Evolutionary conservation across 2,888 invertebrate species (phyloP), one percentile per base, ranked within the genome.

Genomic region (Pinctada fucata): DNA sequence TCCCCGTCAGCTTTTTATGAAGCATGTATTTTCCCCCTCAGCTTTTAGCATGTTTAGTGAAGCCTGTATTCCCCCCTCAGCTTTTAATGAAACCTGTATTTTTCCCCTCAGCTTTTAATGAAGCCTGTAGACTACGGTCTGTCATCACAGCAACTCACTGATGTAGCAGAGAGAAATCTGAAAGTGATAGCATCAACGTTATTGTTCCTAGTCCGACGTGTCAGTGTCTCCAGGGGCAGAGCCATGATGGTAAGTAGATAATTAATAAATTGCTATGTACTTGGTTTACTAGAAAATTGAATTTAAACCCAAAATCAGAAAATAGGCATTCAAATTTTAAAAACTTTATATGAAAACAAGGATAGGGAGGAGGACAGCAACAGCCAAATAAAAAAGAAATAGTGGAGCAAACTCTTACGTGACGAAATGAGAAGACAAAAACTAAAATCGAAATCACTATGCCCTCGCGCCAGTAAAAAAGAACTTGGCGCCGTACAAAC

Each of bases 91-190:
- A 50, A 6, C 2, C 10, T 8, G 47, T 63, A 50, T 58, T 58
- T 51, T 72, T 66, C 51, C 51, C 83, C 84, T 6, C 83, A 91
- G 90, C 81, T 91, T 51, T 75, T 91, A 31, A 87, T 91, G 88
- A 91, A 90, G 75, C 91, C 91, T 2, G 77, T 89, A 4, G 90
- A 91, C 76, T 91, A 91, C 78, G 90, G 90, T 3, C 75, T 91
- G 49, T 86, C 89, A 0, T 85, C 84, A 5, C 83, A 87, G 31
- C 79, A 84, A 13, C 83, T 91, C 58, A 79, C 83, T 3, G 84
- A 87, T 13, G 83, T 82, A 6, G 89, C 86, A 0, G 87, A 91
- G 78, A 79, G 88, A 49, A 91, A 91, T 82, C 82, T 91, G 5
- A 88, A 88, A 71, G 82, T 91, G 6, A 80, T 91, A 48, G 87